Evolutionary conservation across 2,888 invertebrate species (phyloP), one percentile per base, ranked within the genome.

Genomic region (Polydrusus pterygomalis): DNA sequence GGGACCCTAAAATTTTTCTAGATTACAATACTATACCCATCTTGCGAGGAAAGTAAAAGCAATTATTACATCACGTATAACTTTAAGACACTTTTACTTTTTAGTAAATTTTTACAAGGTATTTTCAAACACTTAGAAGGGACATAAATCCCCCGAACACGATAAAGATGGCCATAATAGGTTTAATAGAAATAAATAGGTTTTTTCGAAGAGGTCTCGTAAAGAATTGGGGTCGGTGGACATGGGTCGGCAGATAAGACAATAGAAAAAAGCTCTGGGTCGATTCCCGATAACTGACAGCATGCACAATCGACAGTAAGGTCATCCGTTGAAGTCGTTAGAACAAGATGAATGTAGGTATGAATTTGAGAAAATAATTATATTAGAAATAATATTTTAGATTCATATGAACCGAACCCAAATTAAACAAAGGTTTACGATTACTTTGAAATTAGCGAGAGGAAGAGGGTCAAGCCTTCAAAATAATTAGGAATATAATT

Each of bases 201-300:
- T 71, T 77, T 75, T 60, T 64, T 67, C 51, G 74, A 74, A 51
- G 63, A 49, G 62, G 67, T 34, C 73, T 49, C 47, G 69, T 81
- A 80, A 84, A 81, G 79, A 83, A 84, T 83, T 80, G 82, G 81
- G 82, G 84, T 83, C 81, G 80, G 82, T 81, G 83, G 82, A 81
- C 82, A 81, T 75, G 80, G 83, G 83, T 80, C 81, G 79, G 75
- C 75, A 68, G 83, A 84, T 84, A 84, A 83, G 82, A 81, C 82
- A 83, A 84, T 83, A 81, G 81, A 82, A 82, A 76, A 82, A 78
- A 75, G 80, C 73, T 80, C 79, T 79, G 77, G 68, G 77, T 60
- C 70, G 71, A 75, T 77, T 79, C 76, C 72, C 77, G 74, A 68
- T 73, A 77, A 75, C 79, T 47, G 17, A n/a, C 47, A 56, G 54